Conservation (phyloP, 2,113 vertebrate species). For the Rattus norvegicus region DNA sequence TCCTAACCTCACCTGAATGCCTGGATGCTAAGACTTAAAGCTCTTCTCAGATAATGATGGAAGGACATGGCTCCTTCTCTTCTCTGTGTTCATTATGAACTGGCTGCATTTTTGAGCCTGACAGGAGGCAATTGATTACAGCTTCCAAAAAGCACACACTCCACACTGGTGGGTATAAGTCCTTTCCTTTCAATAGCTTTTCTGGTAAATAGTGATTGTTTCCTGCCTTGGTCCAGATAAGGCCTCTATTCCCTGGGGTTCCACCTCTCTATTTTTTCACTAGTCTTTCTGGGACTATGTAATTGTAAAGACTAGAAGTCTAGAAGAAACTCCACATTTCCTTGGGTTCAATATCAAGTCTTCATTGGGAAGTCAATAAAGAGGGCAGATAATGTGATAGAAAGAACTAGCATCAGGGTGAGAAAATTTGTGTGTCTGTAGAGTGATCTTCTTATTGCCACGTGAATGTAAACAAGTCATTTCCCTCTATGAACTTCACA, state of each 20-base stretch:
- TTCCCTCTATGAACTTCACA: not conserved
- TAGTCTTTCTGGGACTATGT: not conserved
- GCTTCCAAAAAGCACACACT: not conserved
- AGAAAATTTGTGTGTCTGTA: not conserved
- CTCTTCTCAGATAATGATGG: not conserved
- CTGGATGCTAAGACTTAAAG: not conserved
- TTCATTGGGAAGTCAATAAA: not conserved
- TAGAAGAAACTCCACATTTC: not conserved
- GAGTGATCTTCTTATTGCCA: fast-evolving
- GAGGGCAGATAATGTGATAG: not conserved
- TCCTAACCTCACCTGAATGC: not conserved
- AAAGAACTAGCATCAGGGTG: not conserved
- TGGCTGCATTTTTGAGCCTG: not conserved
- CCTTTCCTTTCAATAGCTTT: not conserved
- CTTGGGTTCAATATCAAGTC: not conserved
- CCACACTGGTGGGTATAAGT: not conserved
- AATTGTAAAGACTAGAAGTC: not conserved
- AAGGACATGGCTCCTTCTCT: not conserved
- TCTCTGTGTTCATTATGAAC: not conserved
- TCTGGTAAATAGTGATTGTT: not conserved
- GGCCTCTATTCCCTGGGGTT: not conserved
- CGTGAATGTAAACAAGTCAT: not conserved
- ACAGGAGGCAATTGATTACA: not conserved
- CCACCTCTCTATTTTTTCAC: not conserved
- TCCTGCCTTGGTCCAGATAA: not conserved